Conservation (phyloP, 1,140 invertebrate genomes). For the Brachionus plicatilis region DNA sequence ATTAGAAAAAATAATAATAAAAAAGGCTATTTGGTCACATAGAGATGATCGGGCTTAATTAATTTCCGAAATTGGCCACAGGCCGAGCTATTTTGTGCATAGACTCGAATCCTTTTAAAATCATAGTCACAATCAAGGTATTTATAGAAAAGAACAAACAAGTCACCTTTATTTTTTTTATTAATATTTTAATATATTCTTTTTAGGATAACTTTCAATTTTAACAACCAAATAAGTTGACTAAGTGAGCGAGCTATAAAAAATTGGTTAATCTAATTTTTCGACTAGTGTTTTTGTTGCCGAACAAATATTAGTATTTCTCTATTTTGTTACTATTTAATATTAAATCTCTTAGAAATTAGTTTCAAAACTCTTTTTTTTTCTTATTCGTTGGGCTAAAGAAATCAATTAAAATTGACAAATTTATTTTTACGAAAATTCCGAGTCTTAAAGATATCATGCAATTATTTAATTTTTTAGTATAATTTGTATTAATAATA, state of each 20-base stretch:
- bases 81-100: not conserved
- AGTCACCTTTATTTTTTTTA: conserved; percentile 33
- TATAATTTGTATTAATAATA: too few species aligned
- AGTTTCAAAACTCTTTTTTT: not conserved
- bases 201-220: conserved; percentile 31
- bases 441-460: too few species aligned
- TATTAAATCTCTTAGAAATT: conserved; percentile 19
- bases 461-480: too few species aligned
- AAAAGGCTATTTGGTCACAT: not conserved
- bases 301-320: conserved; percentile 13
- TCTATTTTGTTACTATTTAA: conserved; percentile 33
- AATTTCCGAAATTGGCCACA: not conserved
- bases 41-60: not conserved
- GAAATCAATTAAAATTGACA: not conserved
- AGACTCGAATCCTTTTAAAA: not conserved
- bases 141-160: not conserved
- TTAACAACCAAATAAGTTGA: not conserved
- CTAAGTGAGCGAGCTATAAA: conserved; percentile 8
- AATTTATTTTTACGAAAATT: not conserved
- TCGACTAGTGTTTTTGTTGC: conserved; percentile 16
- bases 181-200: conserved; percentile 11
- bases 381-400: not conserved
- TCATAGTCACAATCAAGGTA: not conserved
- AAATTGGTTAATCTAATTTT: conserved; percentile 35
- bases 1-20: not conserved